Conservation (phyloP, 2,888 invertebrate genomes). For the Epirrhoe alternata region DNA sequence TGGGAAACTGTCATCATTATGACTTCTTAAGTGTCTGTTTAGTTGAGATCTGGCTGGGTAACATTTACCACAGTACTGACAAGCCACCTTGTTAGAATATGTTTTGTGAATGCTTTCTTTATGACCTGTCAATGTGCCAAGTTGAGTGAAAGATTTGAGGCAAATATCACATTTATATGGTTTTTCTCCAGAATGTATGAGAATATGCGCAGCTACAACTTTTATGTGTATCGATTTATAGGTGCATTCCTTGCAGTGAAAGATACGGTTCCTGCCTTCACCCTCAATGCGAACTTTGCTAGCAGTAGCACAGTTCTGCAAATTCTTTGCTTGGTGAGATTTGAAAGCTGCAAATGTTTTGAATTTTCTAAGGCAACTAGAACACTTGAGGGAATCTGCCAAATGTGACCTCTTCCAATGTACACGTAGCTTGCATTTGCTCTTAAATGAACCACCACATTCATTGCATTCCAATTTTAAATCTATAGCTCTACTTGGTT, state of each 20-base stretch:
- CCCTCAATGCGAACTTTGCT: constrained; percentile 38
- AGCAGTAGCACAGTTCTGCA: constrained; percentile 34
- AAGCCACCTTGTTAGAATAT: constrained; percentile 59
- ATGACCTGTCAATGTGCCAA: constrained; percentile 61
- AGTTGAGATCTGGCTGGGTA: constrained; percentile 59
- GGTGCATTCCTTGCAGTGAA: constrained; percentile 57
- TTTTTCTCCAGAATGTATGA: constrained; percentile 65
- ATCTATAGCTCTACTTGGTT: constrained; percentile 51
- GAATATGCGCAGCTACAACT: constrained; percentile 56
- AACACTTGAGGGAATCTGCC: constrained; percentile 49
- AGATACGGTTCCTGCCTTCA: constrained; percentile 35
- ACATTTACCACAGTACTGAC: constrained; percentile 69
- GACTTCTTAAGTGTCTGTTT: constrained; percentile 62
- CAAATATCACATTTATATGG: constrained; percentile 65
- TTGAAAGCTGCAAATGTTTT: constrained; percentile 46
- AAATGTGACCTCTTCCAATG: constrained; percentile 61
- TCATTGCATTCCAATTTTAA: constrained; percentile 61
- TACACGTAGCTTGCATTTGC: constrained; percentile 60
- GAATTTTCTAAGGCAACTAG: constrained; percentile 49
- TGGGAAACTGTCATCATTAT: constrained; percentile 47
- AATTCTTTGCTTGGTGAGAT: constrained; percentile 40
- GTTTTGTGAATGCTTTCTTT: constrained; percentile 61
- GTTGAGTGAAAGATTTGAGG: constrained; percentile 60
- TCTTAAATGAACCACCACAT: constrained; percentile 57
- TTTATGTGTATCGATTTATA: constrained; percentile 61